phyloP scores from a whole-genome alignment of 2,797 vertebrate genomes.

The Rhinichthys osculus region DNA sequence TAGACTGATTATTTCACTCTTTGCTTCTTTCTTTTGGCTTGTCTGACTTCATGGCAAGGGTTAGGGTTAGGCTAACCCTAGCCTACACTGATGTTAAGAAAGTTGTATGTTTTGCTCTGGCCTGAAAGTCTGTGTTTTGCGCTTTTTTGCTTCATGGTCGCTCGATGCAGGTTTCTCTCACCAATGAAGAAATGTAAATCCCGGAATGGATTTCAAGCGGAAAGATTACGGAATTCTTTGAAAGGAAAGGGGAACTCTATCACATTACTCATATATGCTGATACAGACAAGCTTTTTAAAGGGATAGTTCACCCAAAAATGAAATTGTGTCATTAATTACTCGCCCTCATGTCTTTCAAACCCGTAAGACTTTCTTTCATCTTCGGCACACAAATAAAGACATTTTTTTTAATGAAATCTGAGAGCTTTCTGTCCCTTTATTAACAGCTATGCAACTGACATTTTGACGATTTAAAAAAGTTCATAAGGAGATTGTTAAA shows the following conservation, averaged over 20 bases:
- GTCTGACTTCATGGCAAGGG: not conserved
- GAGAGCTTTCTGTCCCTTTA: too few species aligned
- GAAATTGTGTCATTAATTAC: too few species aligned
- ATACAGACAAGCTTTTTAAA: not conserved
- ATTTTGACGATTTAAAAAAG: too few species aligned
- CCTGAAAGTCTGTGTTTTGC: not conserved
- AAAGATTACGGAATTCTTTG: not conserved
- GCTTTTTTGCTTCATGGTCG: not conserved
- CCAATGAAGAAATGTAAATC: not conserved
- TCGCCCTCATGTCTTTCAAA: too few species aligned
- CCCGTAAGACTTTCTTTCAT: too few species aligned
- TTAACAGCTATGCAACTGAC: too few species aligned
- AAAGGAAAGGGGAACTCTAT: not conserved
- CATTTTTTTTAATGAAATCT: too few species aligned
- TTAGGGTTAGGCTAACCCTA: too few species aligned
- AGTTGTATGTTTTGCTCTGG: not conserved
- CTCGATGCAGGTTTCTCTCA: not conserved
- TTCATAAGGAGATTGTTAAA: too few species aligned
- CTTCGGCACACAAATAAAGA: too few species aligned
- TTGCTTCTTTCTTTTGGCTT: not conserved
- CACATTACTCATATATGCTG: not conserved
- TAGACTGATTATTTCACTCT: not conserved
- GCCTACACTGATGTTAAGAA: not conserved
- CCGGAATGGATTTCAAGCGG: not conserved
- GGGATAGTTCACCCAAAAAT: too few species aligned